A percentile compares a stretch with the other conserved stretches of the same genome.
Conservation (phyloP, 2,113 vertebrate species). For the Acanthisitta chloris region DNA sequence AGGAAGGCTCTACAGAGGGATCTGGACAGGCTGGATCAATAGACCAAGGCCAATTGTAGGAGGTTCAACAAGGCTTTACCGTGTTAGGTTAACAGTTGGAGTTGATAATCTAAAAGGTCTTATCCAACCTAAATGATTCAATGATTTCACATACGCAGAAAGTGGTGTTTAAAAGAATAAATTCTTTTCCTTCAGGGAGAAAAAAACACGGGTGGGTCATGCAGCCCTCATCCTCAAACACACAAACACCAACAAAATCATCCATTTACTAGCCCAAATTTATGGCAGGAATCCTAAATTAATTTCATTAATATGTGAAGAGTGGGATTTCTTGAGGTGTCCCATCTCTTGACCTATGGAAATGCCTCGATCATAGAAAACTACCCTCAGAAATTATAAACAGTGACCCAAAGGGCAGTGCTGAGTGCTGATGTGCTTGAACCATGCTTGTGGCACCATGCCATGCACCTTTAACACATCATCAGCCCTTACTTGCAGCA, state of each 20-base stretch:
- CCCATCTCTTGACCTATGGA: not conserved
- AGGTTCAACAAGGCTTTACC: not conserved
- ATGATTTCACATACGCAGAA: not conserved
- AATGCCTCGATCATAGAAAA: not conserved
- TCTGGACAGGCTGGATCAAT: not conserved
- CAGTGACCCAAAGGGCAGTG: not conserved
- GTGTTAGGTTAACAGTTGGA: not conserved
- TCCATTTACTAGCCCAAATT: not conserved
- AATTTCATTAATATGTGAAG: not conserved
- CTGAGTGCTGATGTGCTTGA: not conserved
- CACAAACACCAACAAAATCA: not conserved
- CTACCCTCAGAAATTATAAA: not conserved
- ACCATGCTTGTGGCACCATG: not conserved
- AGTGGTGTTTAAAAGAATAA: conserved; percentile 10
- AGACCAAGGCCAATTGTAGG: not conserved
- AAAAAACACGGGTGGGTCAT: not conserved
- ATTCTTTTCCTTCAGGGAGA: not conserved
- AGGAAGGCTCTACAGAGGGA: not conserved
- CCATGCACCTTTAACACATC: not conserved
- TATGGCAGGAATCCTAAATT: not conserved
- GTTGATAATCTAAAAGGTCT: not conserved
- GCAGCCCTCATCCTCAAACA: not conserved
- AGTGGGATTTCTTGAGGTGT: not conserved
- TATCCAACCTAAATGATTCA: not conserved
- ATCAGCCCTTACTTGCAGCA: not conserved